Evolutionary conservation across 2,888 invertebrate genomes (phyloP).

Genomic region (Keiferia lycopersicella): DNA sequence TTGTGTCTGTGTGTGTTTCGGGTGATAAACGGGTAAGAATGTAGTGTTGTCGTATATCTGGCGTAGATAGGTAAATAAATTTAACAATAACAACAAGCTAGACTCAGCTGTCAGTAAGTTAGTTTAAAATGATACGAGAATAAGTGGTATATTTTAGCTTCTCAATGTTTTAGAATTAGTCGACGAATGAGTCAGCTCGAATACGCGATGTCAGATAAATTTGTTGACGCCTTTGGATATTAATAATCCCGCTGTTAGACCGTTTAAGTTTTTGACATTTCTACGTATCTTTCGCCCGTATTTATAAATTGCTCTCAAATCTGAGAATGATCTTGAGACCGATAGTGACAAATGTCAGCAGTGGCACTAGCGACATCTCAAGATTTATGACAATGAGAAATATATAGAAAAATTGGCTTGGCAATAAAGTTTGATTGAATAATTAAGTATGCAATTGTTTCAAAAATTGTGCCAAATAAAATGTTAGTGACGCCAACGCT

Average conservation of each 20-base stretch:
- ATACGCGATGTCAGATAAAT: constrained; percentile 73
- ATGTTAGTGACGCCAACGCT: constrained; percentile 4
- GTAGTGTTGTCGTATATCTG: constrained; percentile 62
- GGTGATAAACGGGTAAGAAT: constrained; percentile 74
- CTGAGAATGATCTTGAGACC: too few relatives aligned
- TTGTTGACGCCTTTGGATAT: constrained; percentile 48
- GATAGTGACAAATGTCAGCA: too few relatives aligned
- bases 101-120: constrained; percentile 62
- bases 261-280: background rate
- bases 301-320: too few relatives aligned
- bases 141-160: constrained; percentile 76
- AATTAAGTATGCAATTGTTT: background rate
- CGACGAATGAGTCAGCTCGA: constrained; percentile 78
- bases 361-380: too few relatives aligned
- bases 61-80: constrained; percentile 74
- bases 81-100: constrained; percentile 72
- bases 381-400: too few relatives aligned
- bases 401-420: too few relatives aligned
- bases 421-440: background rate
- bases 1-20: constrained; percentile 47
- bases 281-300: too few relatives aligned
- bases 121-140: constrained; percentile 55
- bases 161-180: constrained; percentile 82
- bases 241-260: background rate
- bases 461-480: constrained; percentile 8